These are phyloP conservation scores for Beris morrisii DNA, from an alignment of 2,888 invertebrate genomes.

Conservation along the genomic window DNA sequence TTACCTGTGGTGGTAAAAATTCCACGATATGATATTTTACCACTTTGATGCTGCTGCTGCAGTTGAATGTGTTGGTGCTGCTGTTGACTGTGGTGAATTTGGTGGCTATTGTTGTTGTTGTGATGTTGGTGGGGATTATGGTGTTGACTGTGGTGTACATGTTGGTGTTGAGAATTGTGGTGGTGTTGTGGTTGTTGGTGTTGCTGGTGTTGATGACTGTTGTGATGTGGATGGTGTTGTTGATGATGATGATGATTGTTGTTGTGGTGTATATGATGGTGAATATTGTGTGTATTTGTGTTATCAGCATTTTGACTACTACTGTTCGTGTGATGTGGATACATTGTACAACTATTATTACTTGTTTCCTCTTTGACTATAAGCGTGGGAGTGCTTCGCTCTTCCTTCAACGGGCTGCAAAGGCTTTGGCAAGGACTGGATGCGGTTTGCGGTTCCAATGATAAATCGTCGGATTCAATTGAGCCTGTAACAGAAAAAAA, in stretches of 20 bases:
- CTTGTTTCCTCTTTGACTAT: conserved; percentile 74
- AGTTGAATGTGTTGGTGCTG: conserved; percentile 55
- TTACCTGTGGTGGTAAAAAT: conserved; percentile 71
- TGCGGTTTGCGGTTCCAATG: conserved; percentile 63
- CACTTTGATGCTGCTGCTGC: conserved; percentile 58
- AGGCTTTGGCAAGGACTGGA: conserved; percentile 57
- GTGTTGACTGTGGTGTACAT: conserved; percentile 47
- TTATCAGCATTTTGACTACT: conserved; percentile 37
- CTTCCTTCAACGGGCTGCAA: conserved; percentile 66
- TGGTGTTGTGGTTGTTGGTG: conserved; percentile 46
- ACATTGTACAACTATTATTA: conserved; percentile 64
- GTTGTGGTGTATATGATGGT: conserved; percentile 39
- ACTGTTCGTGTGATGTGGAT: conserved; percentile 50
- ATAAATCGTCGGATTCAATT: conserved; percentile 77
- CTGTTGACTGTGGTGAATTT: conserved; percentile 41
- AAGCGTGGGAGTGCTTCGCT: conserved; percentile 66
- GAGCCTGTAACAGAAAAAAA: conserved; percentile 65
- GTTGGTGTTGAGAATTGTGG: conserved; percentile 48
- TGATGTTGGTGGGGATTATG: conserved; percentile 42
- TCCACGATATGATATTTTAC: conserved; percentile 66
- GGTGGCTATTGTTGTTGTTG: conserved; percentile 56
- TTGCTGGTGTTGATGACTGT: conserved; percentile 39
- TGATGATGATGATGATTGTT: conserved; percentile 47
- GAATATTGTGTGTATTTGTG: conserved; percentile 40
- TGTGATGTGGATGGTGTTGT: conserved; percentile 45